Base-by-base conservation (phyloP, 2,888 invertebrate genomes). In the Aquatica leii region DNA sequence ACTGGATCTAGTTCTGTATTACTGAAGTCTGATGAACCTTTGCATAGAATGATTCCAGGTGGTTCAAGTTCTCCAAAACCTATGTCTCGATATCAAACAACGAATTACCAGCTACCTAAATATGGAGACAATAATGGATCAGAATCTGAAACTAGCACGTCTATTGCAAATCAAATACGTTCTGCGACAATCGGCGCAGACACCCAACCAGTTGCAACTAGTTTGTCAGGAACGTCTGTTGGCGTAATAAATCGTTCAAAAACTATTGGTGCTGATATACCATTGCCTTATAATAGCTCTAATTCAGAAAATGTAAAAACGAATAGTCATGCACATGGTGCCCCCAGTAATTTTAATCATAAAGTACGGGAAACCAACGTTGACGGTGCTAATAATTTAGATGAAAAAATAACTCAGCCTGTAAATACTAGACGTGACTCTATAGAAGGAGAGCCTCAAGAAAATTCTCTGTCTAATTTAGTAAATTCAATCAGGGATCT, bases 11-110 rank as follows among this genome's bases (percentile, higher is more conserved):
- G 48, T 24, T 63, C 65, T 1, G 43, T 57, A 14, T 46, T 55
- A 6, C 5, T 34, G 46, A 46, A 35, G 40, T 31, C 34, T 37
- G 62, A 59, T 24, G 46, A 46, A 46, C 46, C 46, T 1, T 77
- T 87, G 11, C 86, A 85, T 59, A 82, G 88, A 53, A 86, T 88
- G 87, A 84, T 88, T 11, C 87, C 87, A 0, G 88, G 88, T 0
- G 87, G 87, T 74, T 85, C 86, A 0, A 86, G 86, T 72, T 84
- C 85, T 3, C 80, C 80, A 1, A 78, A 80, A 68, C 20, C 46
- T 2, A 41, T 41, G 71, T 73, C 31, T 9, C 61, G 48, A 14
- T 66, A 37, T 21, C 31, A 46, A 34, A 17, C 37, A 14, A 40
- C 21, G 12, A 50, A 24, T 11, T 37, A n/a, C 35, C 46, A 46